Evolutionary conservation across 37 sponge, comb jelly and placozoan genomes (phyloP), one percentile per base, ranked within the genome.

Genomic region (Amphimedon queenslandica): DNA sequence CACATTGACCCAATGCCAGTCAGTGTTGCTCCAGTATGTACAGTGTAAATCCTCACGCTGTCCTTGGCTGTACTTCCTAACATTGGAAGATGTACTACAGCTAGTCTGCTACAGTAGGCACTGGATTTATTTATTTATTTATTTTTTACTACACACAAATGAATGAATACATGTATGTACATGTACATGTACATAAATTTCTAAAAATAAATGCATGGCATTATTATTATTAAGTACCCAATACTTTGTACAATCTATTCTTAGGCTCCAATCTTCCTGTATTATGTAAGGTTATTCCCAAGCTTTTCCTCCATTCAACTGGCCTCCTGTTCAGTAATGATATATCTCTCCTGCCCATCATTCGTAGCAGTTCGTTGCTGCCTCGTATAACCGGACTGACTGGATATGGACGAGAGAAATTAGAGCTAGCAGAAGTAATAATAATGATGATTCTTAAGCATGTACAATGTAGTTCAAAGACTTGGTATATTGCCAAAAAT

Each of bases 21-120:
- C 42, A 4, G 72, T 77, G 33, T 73, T 93, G 72, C 66, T 93
- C 72, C 33, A 56, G 33, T 73, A 82, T 57, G 40, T 85, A 37
- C 78, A 85, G 31, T 68, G 75, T 0, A 72, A 67, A 42, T 74
- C 82, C 47, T 25, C 6, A 51, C 53, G 71, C 58, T 88, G 77
- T 56, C 87, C 90, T 0, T 82, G 93, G 86, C 85, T 93, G 66
- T 72, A 79, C 55, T 77, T 93, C 61, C 77, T 93, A 13, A 66
- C 93, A 21, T 79, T 80, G 5, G 93, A 93, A 2, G 93, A 93
- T 53, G 72, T 89, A 28, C 72, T 89, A 4, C 69, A 80, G 40
- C 64, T 93, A 40, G 56, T 89, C 24, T 93, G 90, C 60, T 74
- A 73, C 32, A 82, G 90, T 81, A 38, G 60, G 82, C 64, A 13